Base-by-base conservation (phyloP, 1,140 invertebrate species). In the Drosophila micromelanica region DNA sequence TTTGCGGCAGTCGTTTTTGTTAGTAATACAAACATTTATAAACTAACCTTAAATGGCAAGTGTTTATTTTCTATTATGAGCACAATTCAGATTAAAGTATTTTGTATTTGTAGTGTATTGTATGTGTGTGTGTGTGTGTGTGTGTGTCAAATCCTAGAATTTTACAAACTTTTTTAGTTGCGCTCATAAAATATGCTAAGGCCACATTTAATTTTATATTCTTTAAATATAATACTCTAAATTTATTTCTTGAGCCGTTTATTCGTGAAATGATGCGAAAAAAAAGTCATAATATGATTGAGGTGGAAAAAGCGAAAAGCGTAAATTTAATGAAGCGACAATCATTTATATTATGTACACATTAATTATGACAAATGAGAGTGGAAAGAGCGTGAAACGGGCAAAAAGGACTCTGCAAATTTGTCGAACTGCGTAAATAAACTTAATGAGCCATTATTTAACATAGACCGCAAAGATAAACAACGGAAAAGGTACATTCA, bases 111-210 rank as follows among this genome's bases (percentile, higher is more conserved):
- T 35, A 43, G 40, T 42, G 35, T 56, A 30, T 23, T 17, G 15
- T 48, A 1, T 45, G 23, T 57, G 35, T 48, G 11, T 7, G 11
- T 13, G 23, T 48, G 11, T 63, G 15, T 35, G 38, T 46, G n/a
- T 43, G 43, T 63, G 32, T 46, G 54, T 72, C 52, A 85, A 74
- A 77, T 78, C 73, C 61, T 23, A 46, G 63, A 64, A 59, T 78
- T 61, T 55, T 61, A 63, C 55, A 62, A 62, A 65, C 62, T 64
- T 74, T 23, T 37, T 49, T 43, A 32, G 43, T 69, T 72, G 57
- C 74, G 74, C 82, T 86, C 81, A 72, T 76, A 69, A 79, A 82
- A 87, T 69, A 87, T 89, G 73, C 84, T 87, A 87, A 87, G 84
- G 84, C 84, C 84, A 87, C 84, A 77, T 87, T 87, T 82, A 84